These are phyloP conservation scores for Lutjanus campechanus DNA, from an alignment of 2,797 vertebrate genomes.

Conservation along the genomic window DNA sequence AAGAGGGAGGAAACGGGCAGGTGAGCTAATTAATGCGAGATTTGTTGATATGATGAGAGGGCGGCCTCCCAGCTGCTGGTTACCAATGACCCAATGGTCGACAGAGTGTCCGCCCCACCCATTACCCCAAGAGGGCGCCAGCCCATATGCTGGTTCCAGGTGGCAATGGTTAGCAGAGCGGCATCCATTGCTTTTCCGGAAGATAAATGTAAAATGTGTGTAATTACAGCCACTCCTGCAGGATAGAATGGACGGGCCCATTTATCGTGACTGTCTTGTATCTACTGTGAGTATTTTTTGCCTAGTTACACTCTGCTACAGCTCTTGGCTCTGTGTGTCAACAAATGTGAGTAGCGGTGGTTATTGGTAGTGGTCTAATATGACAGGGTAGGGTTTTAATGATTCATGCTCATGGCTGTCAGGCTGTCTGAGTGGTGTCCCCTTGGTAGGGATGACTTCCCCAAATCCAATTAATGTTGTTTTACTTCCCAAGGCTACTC, in stretches of 20 bases:
- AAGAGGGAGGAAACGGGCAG: slow-evolving; percentile 63
- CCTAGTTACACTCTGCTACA: slow-evolving; percentile 18
- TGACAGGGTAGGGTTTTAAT: slow-evolving; percentile 67
- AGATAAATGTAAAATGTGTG: slow-evolving; percentile 47
- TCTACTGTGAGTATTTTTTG: slow-evolving; percentile 39
- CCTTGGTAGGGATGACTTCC: slow-evolving; percentile 55
- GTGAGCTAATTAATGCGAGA: slow-evolving; percentile 86
- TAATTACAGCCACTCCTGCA: slow-evolving; percentile 45
- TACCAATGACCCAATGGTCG: slow-evolving; percentile 74
- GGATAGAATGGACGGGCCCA: slow-evolving; percentile 24
- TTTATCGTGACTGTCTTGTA: slow-evolving; percentile 43
- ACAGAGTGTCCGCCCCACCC: slow-evolving; percentile 61
- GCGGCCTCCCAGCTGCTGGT: slow-evolving; percentile 80
- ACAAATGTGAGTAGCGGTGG: slow-evolving; percentile 38
- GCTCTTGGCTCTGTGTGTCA: slow-evolving; percentile 44
- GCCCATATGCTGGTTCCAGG: slow-evolving; percentile 80
- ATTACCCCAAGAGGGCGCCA: slow-evolving; percentile 66
- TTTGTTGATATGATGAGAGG: slow-evolving; percentile 81
- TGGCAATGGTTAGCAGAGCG: slow-evolving; percentile 56
- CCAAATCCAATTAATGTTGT: slow-evolving; percentile 74
- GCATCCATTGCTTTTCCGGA: slow-evolving; percentile 28
- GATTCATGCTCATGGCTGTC: slow-evolving; percentile 64
- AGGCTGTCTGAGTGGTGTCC: slow-evolving; percentile 52
- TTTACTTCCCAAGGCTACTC: slow-evolving; percentile 66
- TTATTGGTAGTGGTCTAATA: slow-evolving; percentile 54